Evolutionary conservation across 2,888 invertebrate species (phyloP).

Genomic region (Cephalotes varians): DNA sequence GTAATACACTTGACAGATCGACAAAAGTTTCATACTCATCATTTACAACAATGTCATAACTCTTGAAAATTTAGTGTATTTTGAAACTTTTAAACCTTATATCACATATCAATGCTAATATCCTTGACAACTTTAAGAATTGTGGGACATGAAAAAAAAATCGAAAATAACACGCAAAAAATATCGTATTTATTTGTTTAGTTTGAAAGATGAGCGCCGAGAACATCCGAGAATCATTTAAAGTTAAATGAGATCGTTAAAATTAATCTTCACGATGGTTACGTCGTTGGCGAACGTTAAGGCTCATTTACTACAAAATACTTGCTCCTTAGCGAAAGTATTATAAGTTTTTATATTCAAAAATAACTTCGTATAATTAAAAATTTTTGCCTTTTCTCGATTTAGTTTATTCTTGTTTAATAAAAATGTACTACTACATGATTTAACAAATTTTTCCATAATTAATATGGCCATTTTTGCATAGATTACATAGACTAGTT

Average conservation of each 20-base stretch:
- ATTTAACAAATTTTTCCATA: background rate
- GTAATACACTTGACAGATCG: conserved; percentile 20
- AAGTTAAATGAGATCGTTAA: conserved; percentile 29
- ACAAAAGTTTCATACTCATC: conserved; percentile 37
- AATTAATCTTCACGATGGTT: conserved; percentile 20
- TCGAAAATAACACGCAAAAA: background rate
- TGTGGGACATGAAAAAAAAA: background rate
- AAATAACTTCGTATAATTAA: background rate
- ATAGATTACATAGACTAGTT: background rate
- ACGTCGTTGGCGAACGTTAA: background rate
- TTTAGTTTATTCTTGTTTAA: background rate
- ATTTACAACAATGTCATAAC: conserved; percentile 11
- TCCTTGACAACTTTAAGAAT: background rate
- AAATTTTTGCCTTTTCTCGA: background rate
- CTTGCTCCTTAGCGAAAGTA: background rate
- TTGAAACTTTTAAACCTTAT: background rate
- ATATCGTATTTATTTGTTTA: conserved; percentile 1
- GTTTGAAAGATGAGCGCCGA: background rate
- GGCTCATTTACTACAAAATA: background rate
- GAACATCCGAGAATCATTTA: background rate
- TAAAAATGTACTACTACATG: background rate
- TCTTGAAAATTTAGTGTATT: background rate
- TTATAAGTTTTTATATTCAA: background rate
- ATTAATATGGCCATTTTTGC: background rate
- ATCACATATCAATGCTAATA: background rate